These are phyloP conservation scores for Prionchulus punctatus DNA, from an alignment of 2,888 invertebrate species.

Conservation along the genomic window DNA sequence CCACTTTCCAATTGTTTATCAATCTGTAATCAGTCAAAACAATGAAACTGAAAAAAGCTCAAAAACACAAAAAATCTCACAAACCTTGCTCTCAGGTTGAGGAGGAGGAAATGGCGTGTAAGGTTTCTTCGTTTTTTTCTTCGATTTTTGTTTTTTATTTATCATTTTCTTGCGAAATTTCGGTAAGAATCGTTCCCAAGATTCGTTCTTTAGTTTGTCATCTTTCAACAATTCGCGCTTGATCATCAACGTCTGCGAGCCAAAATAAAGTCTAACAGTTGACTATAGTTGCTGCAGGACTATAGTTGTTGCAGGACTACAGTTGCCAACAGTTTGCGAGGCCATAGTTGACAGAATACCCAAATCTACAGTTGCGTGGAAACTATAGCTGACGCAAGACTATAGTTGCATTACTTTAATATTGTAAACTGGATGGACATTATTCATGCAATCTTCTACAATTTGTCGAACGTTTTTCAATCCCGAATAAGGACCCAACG, in stretches of 20 bases:
- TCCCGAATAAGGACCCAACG: constrained; percentile 86
- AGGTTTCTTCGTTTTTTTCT: constrained; percentile 54
- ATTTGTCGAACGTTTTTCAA: constrained; percentile 52
- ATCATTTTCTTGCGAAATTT: constrained; percentile 73
- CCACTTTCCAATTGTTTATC: constrained; percentile 84
- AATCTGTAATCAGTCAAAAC: constrained; percentile 37
- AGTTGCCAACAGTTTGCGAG: too few relatives aligned
- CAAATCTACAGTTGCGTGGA: not conserved
- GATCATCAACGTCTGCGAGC: constrained; percentile 73
- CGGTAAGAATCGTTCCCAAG: constrained; percentile 90
- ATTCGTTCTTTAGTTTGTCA: constrained; percentile 71
- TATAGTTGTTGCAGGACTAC: too few relatives aligned
- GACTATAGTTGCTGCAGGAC: not conserved
- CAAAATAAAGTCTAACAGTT: not conserved
- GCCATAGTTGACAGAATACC: not conserved
- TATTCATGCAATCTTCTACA: constrained; percentile 91
- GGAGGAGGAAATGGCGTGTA: constrained; percentile 97
- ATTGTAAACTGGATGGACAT: constrained; percentile 94
- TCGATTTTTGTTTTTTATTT: constrained; percentile 20
- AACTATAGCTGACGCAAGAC: not conserved
- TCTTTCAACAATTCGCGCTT: constrained; percentile 85
- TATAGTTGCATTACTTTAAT: constrained; percentile 43
- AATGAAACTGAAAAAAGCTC: too few relatives aligned
- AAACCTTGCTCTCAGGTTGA: constrained; percentile 69
- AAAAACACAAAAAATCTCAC: not conserved